Evolutionary conservation across 2,888 invertebrate species (phyloP).

Genomic region (Chironomus riparius): DNA sequence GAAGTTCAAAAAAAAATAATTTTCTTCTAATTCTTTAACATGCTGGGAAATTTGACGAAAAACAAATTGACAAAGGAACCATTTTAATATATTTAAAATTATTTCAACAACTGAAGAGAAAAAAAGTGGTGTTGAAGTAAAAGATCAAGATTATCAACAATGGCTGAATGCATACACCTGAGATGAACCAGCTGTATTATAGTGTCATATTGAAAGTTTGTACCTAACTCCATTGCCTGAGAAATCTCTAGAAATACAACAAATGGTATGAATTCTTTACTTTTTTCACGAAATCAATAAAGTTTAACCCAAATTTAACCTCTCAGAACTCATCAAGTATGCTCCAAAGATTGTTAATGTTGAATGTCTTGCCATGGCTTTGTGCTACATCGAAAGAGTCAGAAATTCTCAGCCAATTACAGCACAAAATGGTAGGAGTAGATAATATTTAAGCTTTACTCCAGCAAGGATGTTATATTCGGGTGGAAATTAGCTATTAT

Average conservation of each 20-base stretch:
- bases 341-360: constrained; percentile 49
- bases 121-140: too few relatives aligned
- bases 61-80: too few relatives aligned
- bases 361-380: constrained; percentile 79
- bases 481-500: constrained; percentile 69
- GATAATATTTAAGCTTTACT: constrained; percentile 83
- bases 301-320: constrained; percentile 64
- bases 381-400: constrained; percentile 77
- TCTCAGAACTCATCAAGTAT: constrained; percentile 46
- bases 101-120: too few relatives aligned
- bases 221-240: constrained; percentile 70
- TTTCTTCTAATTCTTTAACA: too few relatives aligned
- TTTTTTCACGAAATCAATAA: constrained; percentile 75
- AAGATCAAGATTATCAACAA: too few relatives aligned
- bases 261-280: constrained; percentile 81
- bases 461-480: constrained; percentile 95
- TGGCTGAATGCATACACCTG: constrained; percentile 80
- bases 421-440: constrained; percentile 79
- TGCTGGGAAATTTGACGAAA: too few relatives aligned
- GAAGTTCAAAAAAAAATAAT: too few relatives aligned
- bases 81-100: too few relatives aligned
- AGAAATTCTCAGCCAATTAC: constrained; percentile 63
- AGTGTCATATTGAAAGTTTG: constrained; percentile 74
- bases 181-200: constrained; percentile 77
- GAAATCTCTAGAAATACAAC: constrained; percentile 61